These are phyloP conservation scores for Lophius piscatorius DNA, from an alignment of 2,113 vertebrate species.

Conservation along the genomic window DNA sequence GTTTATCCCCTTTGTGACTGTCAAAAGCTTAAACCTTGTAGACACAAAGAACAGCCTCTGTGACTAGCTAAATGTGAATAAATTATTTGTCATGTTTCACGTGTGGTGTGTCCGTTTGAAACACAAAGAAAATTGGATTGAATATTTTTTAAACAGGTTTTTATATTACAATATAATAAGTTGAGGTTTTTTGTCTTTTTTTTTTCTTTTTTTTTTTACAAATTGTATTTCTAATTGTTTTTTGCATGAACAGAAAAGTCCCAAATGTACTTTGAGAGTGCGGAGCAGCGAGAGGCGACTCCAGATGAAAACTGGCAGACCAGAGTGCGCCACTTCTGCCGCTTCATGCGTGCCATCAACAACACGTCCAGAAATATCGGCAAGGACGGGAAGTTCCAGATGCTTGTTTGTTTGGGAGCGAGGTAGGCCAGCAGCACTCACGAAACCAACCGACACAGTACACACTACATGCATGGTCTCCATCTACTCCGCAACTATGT, in stretches of 20 bases:
- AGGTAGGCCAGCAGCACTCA: constrained; percentile 80
- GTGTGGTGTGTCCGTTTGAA: too few relatives aligned
- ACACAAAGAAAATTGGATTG: too few relatives aligned
- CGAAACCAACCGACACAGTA: too few relatives aligned
- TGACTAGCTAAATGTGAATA: too few relatives aligned
- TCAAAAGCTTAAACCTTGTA: background rate
- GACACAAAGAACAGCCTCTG: background rate
- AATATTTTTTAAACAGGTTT: too few relatives aligned
- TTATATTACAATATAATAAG: too few relatives aligned
- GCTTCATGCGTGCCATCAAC: constrained; percentile 95
- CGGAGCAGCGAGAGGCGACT: constrained; percentile 86
- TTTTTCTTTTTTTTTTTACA: constrained; percentile 27
- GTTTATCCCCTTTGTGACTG: background rate
- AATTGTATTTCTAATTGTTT: too few relatives aligned
- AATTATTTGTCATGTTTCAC: too few relatives aligned
- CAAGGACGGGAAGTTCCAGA: constrained; percentile 99
- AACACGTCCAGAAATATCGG: constrained; percentile 94
- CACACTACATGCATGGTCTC: too few relatives aligned
- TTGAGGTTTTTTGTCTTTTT: constrained; percentile 1
- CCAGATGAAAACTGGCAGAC: constrained; percentile 95
- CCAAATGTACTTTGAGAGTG: constrained; percentile 93
- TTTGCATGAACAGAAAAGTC: constrained; percentile 97
- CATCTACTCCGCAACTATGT: too few relatives aligned
- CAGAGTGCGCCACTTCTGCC: constrained; percentile 92
- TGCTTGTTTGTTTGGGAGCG: constrained; percentile 97